Base-by-base conservation (phyloP, 1,140 invertebrate genomes). In the Brachionus calyciflorus region DNA sequence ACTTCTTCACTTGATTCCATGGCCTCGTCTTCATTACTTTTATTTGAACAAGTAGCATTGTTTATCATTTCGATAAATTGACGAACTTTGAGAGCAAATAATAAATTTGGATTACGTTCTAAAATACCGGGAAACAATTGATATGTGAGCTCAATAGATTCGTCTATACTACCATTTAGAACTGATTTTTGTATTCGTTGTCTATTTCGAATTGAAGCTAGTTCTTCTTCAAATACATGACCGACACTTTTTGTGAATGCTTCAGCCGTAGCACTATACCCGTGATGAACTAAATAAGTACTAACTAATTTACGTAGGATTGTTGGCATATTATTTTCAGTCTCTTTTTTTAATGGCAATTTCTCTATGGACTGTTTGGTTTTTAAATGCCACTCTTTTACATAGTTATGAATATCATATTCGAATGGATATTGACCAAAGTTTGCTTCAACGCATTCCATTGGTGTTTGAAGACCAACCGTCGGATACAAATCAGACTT, bases 371-470 rank as follows among this genome's bases (percentile, higher is more conserved):
- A 90, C 79, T 89, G 85, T 80, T 90, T 88, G 40, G 92, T 93
- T 81, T 91, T 88, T 21, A 76, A 6, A 41, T 76, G 73, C 49
- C 78, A 76, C 80, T 87, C 87, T 81, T 85, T 83, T 87, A 98
- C 92, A 90, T 98, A 96, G 81, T 96, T 93, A 83, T 95, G 91
- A 80, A 99, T 96, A 87, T 99, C 93, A 87, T 96, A 99, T 78
- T 94, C 89, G 87, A 99, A 99, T 9, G 94, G 94, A 80, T 90
- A 88, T 83, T 98, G 94, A 0, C 97, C 97, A 85, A 99, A 99
- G 88, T 99, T 99, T 2, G 95, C 94, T 85, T 98, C 94, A 10
- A 98, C 93, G 33, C 97, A 91, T 87, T 98, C 96, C 49, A 94
- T 95, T 0, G 95, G 93, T 51, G 95, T 98, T 87, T 99, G 96